Evolutionary conservation across 2,113 vertebrate species (phyloP), one percentile per base, ranked within the genome.

Genomic region (Atrichornis clamosus): DNA sequence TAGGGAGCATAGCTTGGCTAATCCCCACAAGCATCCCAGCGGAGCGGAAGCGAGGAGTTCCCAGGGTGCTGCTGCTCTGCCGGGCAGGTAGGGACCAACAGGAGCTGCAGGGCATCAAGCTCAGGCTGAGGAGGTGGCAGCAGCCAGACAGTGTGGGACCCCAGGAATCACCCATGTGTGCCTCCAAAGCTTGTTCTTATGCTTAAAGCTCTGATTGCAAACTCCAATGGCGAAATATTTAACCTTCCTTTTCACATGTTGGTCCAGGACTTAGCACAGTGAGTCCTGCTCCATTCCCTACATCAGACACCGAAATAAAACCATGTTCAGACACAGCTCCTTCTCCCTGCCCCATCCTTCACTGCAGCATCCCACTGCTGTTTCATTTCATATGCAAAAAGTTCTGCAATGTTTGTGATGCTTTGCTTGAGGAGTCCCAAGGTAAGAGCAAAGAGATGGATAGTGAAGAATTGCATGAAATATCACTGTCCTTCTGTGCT

Each of bases 1-100:
- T 92, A 95, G 78, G 81, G 87, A 87, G 70, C 91, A 80, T 6
- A 89, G 70, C 78, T 41, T 14, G 11, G 90, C 88, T 92, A 96
- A 96, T 96, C 93, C 94, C 50, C 77, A 49, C 28, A 86, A 90
- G 87, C 87, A 95, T 92, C 91, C 87, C 19, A 0, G 65, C 84
- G 65, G 41, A 96, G 69, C 15, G 14, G 88, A 94, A 80, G 77
- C 10, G 0, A 84, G 78, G 56, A 87, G 44, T 69, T 95, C 85
- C 90, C 84, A 62, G 88, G 85, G 60, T 6, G 68, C 67, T 8
- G 47, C 14, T 59, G 88, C 47, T 91, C 60, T 53, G 37, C 50
- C 0, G 9, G 77, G 68, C 90, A 94, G 84, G 84, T 93, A 69
- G 69, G 50, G 77, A 80, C 44, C 21, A 0, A 41, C 24, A 0